Evolutionary conservation across 2,888 invertebrate genomes (phyloP).

Genomic region (Clivina fossor): DNA sequence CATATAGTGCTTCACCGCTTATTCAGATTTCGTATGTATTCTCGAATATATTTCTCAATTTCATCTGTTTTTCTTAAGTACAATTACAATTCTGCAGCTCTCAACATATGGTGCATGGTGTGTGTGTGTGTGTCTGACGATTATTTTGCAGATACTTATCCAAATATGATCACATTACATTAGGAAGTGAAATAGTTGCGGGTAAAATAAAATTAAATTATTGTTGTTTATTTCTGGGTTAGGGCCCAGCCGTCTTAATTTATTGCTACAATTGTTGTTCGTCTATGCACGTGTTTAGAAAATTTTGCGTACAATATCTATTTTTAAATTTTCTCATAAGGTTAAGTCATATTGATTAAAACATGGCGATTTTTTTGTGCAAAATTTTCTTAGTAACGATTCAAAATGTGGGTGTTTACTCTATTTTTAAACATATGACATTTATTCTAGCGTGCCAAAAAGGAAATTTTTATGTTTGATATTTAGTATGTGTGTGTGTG

Average conservation of each 20-base stretch:
- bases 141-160: no score
- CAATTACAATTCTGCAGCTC: no score
- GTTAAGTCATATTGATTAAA: background rate
- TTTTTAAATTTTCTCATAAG: conserved; percentile 1
- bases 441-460: conserved; percentile 3
- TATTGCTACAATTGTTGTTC: background rate
- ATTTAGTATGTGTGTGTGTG: background rate
- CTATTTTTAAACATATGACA: conserved; percentile 18
- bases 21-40: conserved; percentile 10
- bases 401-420: conserved; percentile 13
- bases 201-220: no score
- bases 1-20: conserved; percentile 3
- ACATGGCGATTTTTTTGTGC: conserved; percentile 4
- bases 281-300: background rate
- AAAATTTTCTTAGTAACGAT: background rate
- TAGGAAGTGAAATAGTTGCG: no score
- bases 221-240: conserved; percentile 8
- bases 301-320: no score
- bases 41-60: background rate
- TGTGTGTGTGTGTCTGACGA: no score
- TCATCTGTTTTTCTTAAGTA: no score
- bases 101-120: no score
- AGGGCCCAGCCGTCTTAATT: background rate
- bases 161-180: no score
- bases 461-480: background rate